Evolutionary conservation across 1,140 invertebrate genomes (phyloP), one percentile per base, ranked within the genome.

Genomic region (Drosophila tristis): DNA sequence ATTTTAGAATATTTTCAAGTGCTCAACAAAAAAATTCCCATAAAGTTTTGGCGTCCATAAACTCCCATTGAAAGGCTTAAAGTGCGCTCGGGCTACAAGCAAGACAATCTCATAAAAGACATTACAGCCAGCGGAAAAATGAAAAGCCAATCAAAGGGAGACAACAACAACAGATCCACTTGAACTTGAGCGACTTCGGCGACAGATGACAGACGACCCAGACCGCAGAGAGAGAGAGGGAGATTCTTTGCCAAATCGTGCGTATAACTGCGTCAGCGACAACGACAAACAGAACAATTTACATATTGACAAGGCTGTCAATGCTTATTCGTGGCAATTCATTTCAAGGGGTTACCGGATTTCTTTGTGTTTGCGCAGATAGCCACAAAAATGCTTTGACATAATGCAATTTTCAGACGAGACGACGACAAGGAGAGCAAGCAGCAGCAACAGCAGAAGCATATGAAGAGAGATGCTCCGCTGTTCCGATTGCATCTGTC

Each of bases 221-320:
- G 2, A 2, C 7, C 29, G 0, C 35, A 11, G 35, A 39, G 35
- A 13, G 4, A 11, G 26, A 54, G 39, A 67, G 3, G 26, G 43
- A 61, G 43, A 72, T 57, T 74, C 58, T 53, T 60, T 29, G 66
- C 43, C 61, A 86, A 86, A 87, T 86, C 82, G 71, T 86, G 82
- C 84, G 47, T 76, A 58, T 75, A 85, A 75, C 78, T 82, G 75
- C 73, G 63, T 56, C 56, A 66, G 50, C 49, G 11, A 13, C 35
- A 39, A 61, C 49, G 31, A 35, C 35, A 39, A 65, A 62, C 58
- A 76, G 47, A 78, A 77, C 84, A 87, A 89, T 87, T 74, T 87
- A 70, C 75, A 89, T 84, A 89, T 89, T 89, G 84, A 89, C 85
- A 80, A 70, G 73, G 47, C 65, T 89, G 80, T 89, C 84, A 89